A percentile compares a stretch with the other conserved stretches of the same genome.
Evolutionary conservation across 2,797 vertebrate species (phyloP).

Genomic region (Chaetophractus vellerosus): DNA sequence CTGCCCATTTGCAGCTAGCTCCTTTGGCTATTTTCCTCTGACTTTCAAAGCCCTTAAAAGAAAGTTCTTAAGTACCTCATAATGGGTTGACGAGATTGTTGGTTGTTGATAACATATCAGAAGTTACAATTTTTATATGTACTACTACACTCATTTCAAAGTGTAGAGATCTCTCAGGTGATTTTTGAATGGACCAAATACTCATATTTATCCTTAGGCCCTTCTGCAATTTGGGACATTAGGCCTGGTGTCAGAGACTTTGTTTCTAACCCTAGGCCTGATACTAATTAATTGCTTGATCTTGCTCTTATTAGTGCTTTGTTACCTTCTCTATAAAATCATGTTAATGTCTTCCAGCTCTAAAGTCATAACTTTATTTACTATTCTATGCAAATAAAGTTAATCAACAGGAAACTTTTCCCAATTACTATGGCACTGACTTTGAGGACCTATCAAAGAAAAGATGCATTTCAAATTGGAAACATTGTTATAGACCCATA

Average conservation of each 20-base stretch:
- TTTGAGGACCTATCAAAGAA: not conserved
- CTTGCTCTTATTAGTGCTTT: not conserved
- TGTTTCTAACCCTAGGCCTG: not conserved
- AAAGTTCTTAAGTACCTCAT: slow-evolving; percentile 63
- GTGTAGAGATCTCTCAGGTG: slow-evolving; percentile 14
- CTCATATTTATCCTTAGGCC: not conserved
- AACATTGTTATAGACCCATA: not conserved
- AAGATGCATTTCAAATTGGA: not conserved
- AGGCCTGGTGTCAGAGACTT: not conserved
- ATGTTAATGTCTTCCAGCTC: not conserved
- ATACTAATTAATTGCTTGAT: slow-evolving; percentile 11
- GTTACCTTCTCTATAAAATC: not conserved
- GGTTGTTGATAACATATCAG: slow-evolving; percentile 72
- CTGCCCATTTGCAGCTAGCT: slow-evolving; percentile 71
- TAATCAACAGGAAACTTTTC: not conserved
- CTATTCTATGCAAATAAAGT: not conserved
- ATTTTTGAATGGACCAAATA: slow-evolving; percentile 30
- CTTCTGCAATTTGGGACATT: slow-evolving; percentile 32
- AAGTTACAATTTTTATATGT: slow-evolving; percentile 62
- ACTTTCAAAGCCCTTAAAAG: slow-evolving; percentile 62
- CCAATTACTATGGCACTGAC: not conserved
- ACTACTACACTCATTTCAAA: slow-evolving; percentile 53
- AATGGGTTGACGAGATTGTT: slow-evolving; percentile 66
- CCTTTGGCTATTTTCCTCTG: slow-evolving; percentile 65
- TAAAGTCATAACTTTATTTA: not conserved